Evolutionary conservation across 2,888 invertebrate species (phyloP).

Genomic region (Cataglyphis livida): DNA sequence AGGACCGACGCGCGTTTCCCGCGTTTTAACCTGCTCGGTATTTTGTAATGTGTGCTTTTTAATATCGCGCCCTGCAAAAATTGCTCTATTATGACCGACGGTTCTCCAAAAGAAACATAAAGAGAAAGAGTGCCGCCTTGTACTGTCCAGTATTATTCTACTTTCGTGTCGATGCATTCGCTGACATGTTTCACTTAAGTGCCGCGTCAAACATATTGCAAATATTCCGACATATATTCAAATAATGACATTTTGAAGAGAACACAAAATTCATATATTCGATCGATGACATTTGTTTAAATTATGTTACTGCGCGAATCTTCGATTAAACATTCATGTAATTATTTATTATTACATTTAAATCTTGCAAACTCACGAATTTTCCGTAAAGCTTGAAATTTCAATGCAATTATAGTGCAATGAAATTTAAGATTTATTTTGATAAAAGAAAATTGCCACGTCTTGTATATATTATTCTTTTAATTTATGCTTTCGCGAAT

Average conservation of each 20-base stretch:
- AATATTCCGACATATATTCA: not conserved
- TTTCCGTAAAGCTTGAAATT: not conserved
- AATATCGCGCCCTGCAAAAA: not conserved
- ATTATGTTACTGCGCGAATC: not conserved
- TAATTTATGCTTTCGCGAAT: not conserved
- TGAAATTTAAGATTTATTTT: not conserved
- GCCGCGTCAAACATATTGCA: not conserved
- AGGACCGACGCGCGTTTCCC: too few relatives aligned
- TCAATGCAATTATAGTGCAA: not conserved
- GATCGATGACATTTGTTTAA: not conserved
- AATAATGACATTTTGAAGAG: not conserved
- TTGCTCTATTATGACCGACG: conserved; percentile 16
- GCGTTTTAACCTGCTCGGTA: not conserved
- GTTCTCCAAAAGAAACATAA: not conserved
- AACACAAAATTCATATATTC: not conserved
- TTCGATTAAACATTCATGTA: not conserved
- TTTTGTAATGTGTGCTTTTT: not conserved
- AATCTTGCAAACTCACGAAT: not conserved
- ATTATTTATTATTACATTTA: not conserved
- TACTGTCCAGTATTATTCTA: not conserved
- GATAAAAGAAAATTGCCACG: not conserved
- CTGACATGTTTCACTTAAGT: conserved; percentile 16
- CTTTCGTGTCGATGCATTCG: conserved; percentile 19
- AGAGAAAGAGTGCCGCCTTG: not conserved
- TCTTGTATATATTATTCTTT: not conserved